Percentiles rank a stretch among this genome's conserved stretches.
phyloP scores from a whole-genome alignment of 2,888 invertebrate genomes.

The Amphimallon solstitiale region DNA sequence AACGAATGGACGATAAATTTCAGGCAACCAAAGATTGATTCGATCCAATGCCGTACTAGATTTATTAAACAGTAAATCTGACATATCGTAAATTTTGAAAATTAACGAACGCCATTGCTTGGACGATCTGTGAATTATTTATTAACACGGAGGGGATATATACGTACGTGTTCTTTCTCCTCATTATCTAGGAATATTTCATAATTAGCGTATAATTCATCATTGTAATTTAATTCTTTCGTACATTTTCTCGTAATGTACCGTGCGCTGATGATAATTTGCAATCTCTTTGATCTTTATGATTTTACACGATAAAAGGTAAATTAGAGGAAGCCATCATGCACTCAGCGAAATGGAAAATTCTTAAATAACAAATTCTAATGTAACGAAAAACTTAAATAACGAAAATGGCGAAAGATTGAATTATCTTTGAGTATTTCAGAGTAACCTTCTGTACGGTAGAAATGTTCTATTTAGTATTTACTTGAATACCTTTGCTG shows the following conservation, averaged over 20 bases:
- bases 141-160: too few species aligned
- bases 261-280: constrained; percentile 2
- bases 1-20: too few species aligned
- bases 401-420: neutral
- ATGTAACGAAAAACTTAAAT: neutral
- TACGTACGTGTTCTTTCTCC: too few species aligned
- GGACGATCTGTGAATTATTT: too few species aligned
- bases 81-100: too few species aligned
- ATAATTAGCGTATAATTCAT: too few species aligned
- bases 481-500: constrained; percentile 2
- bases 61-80: too few species aligned
- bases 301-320: neutral
- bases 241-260: neutral
- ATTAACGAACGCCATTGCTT: too few species aligned
- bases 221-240: neutral
- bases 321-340: neutral
- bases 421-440: constrained; percentile 22
- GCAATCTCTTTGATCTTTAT: constrained; percentile 11
- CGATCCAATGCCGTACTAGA: too few species aligned
- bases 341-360: neutral
- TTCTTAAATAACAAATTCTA: neutral
- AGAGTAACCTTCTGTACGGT: neutral
- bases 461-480: constrained; percentile 1
- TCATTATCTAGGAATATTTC: too few species aligned
- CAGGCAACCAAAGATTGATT: too few species aligned